These are phyloP conservation scores for Ophion costatus DNA, from an alignment of 2,888 invertebrate species.

Conservation along the genomic window DNA sequence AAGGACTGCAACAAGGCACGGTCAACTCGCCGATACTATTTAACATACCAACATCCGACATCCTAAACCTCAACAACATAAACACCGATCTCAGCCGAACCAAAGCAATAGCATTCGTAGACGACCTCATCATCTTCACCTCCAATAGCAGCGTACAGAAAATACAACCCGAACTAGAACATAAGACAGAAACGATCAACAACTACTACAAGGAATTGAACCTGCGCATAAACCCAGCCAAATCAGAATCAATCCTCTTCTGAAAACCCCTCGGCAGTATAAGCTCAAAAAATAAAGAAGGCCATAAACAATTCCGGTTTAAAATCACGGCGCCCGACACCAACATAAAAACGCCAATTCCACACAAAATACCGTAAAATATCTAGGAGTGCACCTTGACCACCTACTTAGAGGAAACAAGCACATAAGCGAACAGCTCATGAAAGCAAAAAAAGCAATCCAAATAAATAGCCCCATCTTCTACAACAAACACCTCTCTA, in stretches of 20 bases:
- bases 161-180: background rate
- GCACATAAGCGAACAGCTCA: background rate
- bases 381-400: background rate
- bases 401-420: background rate
- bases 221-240: background rate
- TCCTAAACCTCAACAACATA: background rate
- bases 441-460: constrained; percentile 1
- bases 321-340: too few relatives aligned
- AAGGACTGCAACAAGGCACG: background rate
- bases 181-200: background rate
- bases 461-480: constrained; percentile 16
- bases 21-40: background rate
- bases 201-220: background rate
- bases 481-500: constrained; percentile 15
- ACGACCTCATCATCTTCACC: background rate
- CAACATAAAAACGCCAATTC: too few relatives aligned
- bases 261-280: background rate
- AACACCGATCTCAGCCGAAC: background rate
- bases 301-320: too few relatives aligned
- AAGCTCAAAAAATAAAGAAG: too few relatives aligned
- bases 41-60: background rate
- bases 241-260: background rate
- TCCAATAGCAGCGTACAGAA: too few relatives aligned
- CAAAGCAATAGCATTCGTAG: background rate
- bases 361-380: constrained; percentile 6